A percentile compares a stretch with the other conserved stretches of the same genome.
Conservation (phyloP, 2,797 vertebrate genomes). For the Pitangus sulphuratus region DNA sequence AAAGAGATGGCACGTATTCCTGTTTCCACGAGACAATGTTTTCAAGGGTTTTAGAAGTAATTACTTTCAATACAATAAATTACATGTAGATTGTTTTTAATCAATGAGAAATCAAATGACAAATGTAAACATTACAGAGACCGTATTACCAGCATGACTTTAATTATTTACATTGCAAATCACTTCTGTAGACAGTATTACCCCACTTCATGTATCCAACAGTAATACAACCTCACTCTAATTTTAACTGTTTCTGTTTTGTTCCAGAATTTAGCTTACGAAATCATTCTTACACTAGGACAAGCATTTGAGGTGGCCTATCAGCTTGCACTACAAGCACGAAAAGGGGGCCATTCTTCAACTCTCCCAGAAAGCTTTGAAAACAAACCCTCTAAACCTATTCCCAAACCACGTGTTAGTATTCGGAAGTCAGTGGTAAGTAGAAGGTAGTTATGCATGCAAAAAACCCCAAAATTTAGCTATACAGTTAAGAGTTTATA, state of each 20-base stretch:
- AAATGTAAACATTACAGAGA: slow-evolving; percentile 38
- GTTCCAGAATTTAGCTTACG: slow-evolving; percentile 95
- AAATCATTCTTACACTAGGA: slow-evolving; percentile 98
- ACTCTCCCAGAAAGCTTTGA: slow-evolving; percentile 98
- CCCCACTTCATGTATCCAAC: not conserved
- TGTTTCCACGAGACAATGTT: not conserved
- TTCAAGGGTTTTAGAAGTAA: slow-evolving; percentile 40
- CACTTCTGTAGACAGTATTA: not conserved
- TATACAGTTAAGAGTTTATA: not conserved
- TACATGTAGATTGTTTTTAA: slow-evolving; percentile 29
- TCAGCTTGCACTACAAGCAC: slow-evolving; percentile 95
- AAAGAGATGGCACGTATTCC: not conserved
- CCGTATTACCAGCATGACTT: not conserved
- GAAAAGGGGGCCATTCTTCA: slow-evolving; percentile 97
- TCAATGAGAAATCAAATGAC: slow-evolving; percentile 17
- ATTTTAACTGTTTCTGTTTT: slow-evolving; percentile 26
- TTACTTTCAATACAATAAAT: slow-evolving; percentile 36
- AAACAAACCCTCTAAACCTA: slow-evolving; percentile 95
- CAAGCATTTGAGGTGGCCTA: slow-evolving; percentile 99
- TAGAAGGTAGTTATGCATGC: slow-evolving; percentile 28
- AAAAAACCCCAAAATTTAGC: not conserved
- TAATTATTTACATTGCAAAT: not conserved
- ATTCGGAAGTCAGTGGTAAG: slow-evolving; percentile 97
- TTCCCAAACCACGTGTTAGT: slow-evolving; percentile 97
- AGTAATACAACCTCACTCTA: not conserved